Evolutionary conservation across 2,113 vertebrate genomes (phyloP).

Genomic region (Cyanoderma ruficeps): DNA sequence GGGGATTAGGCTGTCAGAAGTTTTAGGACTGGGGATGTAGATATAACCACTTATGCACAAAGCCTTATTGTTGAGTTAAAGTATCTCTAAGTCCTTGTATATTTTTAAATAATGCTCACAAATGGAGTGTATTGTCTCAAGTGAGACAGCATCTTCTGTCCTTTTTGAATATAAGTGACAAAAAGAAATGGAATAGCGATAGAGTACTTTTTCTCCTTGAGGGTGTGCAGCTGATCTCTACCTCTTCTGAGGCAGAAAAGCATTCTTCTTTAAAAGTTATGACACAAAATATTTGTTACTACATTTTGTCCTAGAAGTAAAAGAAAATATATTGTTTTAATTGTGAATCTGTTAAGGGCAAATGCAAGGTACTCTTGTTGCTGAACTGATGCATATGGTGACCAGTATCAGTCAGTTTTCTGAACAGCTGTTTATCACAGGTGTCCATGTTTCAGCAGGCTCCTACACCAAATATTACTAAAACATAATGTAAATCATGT

Average conservation of each 20-base stretch:
- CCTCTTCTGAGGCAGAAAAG: background rate
- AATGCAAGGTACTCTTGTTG: background rate
- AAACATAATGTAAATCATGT: background rate
- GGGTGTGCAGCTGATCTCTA: background rate
- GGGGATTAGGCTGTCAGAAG: background rate
- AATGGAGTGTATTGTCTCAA: background rate
- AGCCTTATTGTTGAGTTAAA: background rate
- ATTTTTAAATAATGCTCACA: background rate
- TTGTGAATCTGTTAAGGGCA: background rate
- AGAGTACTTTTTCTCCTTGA: background rate
- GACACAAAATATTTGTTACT: background rate
- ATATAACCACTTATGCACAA: background rate
- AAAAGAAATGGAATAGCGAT: background rate
- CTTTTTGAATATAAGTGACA: background rate
- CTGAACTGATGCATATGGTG: background rate
- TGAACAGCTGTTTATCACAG: background rate
- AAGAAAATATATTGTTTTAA: background rate
- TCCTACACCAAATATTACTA: background rate
- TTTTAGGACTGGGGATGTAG: background rate
- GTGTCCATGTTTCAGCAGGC: background rate
- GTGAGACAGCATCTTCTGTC: background rate
- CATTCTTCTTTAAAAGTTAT: background rate
- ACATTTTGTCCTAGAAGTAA: background rate
- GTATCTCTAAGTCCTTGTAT: background rate
- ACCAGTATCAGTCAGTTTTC: background rate